Base-by-base conservation (phyloP, 2,797 vertebrate species). In the Helicolenus hilgendorfi region DNA sequence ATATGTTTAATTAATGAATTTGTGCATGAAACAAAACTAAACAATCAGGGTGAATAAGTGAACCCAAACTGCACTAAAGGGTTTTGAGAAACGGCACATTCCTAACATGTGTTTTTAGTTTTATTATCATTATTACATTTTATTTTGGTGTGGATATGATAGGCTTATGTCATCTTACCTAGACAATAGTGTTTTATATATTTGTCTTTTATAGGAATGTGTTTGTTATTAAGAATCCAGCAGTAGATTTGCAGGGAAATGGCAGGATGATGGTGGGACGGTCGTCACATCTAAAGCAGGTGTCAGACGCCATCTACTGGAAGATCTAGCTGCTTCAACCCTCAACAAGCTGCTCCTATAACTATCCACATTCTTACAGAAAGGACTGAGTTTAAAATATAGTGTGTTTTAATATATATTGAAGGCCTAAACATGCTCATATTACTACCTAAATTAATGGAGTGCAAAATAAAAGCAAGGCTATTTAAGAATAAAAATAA, bases 221-320 rank as follows among this genome's bases (percentile, higher is more conserved):
- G 64, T 84, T 60, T 82, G 26, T 81, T 45, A 41, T 26, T 9
- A 83, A 35, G 36, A 74, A 45, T 83, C 49, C 35, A 77, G 6
- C 22, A 71, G 72, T 20, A 69, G 70, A 81, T 68, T 18, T 87
- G 77, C 65, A 79, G 67, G 22, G 15, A 62, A 86, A 56, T 67
- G 9, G 55, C 24, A 26, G 80, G 35, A 3, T 7, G 79, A 33
- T 14, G 15, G 64, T 45, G 71, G 74, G 35, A 33, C 1, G 1
- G 27, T 7, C 38, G 8, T 10, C 3, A 29, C 59, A 36, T 88
- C 84, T 92, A 87, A 33, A 91, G 94, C 93, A 93, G 96, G 94
- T 59, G n/a, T 88, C 94, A 96, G 89, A 92, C 79, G 95, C 96
- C 97, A 97, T 96, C 97, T 97, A 93, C 91, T 95, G 97, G 96